phyloP scores from a whole-genome alignment of 2,797 vertebrate species.

The Coregonus sp. region DNA sequence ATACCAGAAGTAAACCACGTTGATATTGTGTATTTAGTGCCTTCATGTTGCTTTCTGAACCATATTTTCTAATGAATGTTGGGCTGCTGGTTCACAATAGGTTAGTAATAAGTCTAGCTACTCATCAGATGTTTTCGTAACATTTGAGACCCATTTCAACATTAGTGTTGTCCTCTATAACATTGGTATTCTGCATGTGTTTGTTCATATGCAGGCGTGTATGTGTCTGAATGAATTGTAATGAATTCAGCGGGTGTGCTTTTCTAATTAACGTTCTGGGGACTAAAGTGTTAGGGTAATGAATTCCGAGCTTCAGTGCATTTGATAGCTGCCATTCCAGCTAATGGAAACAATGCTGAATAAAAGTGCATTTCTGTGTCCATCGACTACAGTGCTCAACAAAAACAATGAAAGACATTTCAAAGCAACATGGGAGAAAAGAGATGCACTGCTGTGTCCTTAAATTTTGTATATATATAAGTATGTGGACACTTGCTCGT shows the following conservation, averaged over 20 bases:
- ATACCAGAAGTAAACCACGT: not conserved
- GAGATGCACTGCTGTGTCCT: not conserved
- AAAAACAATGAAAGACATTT: not conserved
- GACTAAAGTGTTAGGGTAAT: not conserved
- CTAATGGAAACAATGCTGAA: slow-evolving; percentile 1
- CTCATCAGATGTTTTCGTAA: not conserved
- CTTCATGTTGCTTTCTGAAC: not conserved
- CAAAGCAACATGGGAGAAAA: not conserved
- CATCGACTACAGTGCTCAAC: not conserved
- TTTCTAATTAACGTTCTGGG: slow-evolving; percentile 12
- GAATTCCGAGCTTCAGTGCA: not conserved
- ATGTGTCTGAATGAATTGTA: not conserved
- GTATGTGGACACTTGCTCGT: too few species aligned
- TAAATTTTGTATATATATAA: too few species aligned
- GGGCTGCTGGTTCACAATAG: not conserved
- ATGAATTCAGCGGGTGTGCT: slow-evolving; percentile 4
- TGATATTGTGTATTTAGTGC: not conserved
- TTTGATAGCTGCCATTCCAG: slow-evolving; percentile 2
- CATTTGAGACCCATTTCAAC: not conserved
- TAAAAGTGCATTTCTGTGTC: not conserved
- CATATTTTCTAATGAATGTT: not conserved
- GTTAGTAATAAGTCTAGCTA: not conserved
- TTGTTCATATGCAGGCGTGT: not conserved
- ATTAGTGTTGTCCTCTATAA: not conserved
- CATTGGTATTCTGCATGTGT: slow-evolving; percentile 1